These are phyloP conservation scores for Lomographa bimaculata DNA, from an alignment of 2,888 invertebrate genomes.

Conservation along the genomic window DNA sequence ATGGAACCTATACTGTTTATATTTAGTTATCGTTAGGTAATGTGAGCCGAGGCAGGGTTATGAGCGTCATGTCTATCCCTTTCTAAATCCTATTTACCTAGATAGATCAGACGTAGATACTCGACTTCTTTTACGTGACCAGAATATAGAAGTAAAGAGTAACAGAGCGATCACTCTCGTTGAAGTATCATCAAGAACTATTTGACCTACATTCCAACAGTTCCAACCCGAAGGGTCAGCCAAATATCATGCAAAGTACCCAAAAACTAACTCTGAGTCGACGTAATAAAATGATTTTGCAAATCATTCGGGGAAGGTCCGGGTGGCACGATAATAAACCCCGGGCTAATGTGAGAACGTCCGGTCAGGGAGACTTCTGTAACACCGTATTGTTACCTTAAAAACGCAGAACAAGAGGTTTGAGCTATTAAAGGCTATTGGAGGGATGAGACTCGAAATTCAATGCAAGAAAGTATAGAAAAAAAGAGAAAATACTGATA, in stretches of 20 bases:
- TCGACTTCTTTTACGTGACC: neutral
- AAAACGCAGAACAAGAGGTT: too few relatives aligned
- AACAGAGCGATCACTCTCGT: neutral
- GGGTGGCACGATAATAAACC: constrained; percentile 9
- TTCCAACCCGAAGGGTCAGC: constrained; percentile 8
- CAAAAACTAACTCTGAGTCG: constrained; percentile 30
- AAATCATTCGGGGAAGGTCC: constrained; percentile 17
- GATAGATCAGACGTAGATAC: neutral
- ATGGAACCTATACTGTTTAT: too few relatives aligned
- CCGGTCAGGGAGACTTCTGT: neutral
- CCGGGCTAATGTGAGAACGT: constrained; percentile 9
- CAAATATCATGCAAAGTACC: constrained; percentile 16
- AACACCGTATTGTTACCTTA: constrained; percentile 13
- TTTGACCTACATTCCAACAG: constrained; percentile 15
- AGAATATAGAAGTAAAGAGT: neutral
- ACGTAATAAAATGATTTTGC: constrained; percentile 33
- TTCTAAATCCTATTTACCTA: too few relatives aligned
- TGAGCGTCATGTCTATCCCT: too few relatives aligned
- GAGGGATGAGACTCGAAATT: too few relatives aligned
- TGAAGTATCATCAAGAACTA: constrained; percentile 7
- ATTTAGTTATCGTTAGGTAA: too few relatives aligned
- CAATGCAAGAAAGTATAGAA: too few relatives aligned
- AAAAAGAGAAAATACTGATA: too few relatives aligned
- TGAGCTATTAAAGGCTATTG: too few relatives aligned
- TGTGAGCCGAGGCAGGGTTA: too few relatives aligned